Conservation (phyloP, 2,888 invertebrate genomes). For the Xanthorhoe designata region DNA sequence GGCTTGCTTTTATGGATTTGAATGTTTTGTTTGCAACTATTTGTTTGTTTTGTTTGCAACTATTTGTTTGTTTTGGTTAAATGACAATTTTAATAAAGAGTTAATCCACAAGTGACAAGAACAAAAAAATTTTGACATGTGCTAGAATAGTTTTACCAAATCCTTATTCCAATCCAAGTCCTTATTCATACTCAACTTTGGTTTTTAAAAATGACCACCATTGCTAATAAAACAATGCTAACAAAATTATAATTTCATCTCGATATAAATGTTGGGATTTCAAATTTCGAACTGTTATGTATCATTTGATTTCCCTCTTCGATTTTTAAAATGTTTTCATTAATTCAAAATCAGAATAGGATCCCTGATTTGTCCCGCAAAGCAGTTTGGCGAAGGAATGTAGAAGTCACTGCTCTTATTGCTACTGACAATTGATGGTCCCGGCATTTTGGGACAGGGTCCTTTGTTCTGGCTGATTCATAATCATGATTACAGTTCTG, state of each 20-base stretch:
- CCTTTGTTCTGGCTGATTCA: slow-evolving; percentile 48
- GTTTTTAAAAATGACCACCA: too few species aligned
- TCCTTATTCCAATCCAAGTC: too few species aligned
- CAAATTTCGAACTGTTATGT: neutral
- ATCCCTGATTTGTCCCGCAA: slow-evolving; percentile 39
- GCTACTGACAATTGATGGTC: slow-evolving; percentile 72
- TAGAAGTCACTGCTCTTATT: slow-evolving; percentile 77
- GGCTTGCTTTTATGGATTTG: slow-evolving; percentile 11
- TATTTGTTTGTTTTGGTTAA: too few species aligned
- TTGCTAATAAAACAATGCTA: too few species aligned
- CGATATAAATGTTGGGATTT: too few species aligned
- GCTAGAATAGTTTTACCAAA: too few species aligned
- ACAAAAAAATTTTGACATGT: too few species aligned
- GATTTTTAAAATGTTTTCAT: neutral
- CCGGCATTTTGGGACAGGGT: slow-evolving; percentile 37
- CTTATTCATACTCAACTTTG: too few species aligned
- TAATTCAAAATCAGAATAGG: slow-evolving; percentile 44
- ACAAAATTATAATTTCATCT: too few species aligned
- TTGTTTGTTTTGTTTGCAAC: neutral
- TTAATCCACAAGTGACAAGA: too few species aligned
- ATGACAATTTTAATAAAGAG: too few species aligned
- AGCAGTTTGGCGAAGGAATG: slow-evolving; percentile 62
- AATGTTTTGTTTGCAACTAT: slow-evolving; percentile 9
- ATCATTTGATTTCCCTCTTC: neutral
- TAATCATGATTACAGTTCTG: slow-evolving; percentile 6